These are phyloP conservation scores for Donacobius atricapilla DNA, from an alignment of 2,113 vertebrate genomes.

Conservation along the genomic window DNA sequence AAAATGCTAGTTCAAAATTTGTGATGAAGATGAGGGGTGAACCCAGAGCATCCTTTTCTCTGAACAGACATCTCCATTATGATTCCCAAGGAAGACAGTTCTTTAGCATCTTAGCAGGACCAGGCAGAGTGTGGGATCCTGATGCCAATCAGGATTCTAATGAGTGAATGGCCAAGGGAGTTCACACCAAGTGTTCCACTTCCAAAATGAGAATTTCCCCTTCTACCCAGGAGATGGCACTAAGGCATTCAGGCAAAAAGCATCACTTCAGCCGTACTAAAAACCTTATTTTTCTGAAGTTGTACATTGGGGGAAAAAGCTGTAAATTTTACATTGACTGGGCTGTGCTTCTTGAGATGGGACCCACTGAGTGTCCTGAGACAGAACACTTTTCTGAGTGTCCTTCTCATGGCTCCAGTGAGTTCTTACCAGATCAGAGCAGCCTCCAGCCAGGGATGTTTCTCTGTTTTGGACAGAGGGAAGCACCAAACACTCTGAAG, in stretches of 20 bases:
- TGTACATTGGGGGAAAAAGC: rapidly evolving
- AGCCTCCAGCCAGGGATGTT: background rate
- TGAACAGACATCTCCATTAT: background rate
- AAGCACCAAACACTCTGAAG: background rate
- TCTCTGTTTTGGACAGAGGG: background rate
- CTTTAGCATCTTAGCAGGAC: background rate
- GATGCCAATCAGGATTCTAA: too few relatives aligned
- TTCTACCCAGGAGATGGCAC: slow-evolving; percentile 39
- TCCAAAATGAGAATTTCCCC: background rate
- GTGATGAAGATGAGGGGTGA: background rate
- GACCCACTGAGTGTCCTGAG: background rate
- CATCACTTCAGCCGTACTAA: background rate
- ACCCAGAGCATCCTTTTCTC: background rate
- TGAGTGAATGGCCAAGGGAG: background rate
- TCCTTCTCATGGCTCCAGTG: background rate
- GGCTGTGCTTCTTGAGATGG: background rate
- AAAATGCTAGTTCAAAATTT: background rate
- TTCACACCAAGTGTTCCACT: rapidly evolving
- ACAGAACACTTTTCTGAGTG: background rate
- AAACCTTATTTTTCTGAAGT: background rate
- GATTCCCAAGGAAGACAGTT: background rate
- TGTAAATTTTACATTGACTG: background rate
- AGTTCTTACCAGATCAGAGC: background rate
- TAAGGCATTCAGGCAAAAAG: background rate
- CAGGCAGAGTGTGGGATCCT: background rate